These are phyloP conservation scores for Zosterops pallidus DNA, from an alignment of 2,113 vertebrate species.

Conservation along the genomic window DNA sequence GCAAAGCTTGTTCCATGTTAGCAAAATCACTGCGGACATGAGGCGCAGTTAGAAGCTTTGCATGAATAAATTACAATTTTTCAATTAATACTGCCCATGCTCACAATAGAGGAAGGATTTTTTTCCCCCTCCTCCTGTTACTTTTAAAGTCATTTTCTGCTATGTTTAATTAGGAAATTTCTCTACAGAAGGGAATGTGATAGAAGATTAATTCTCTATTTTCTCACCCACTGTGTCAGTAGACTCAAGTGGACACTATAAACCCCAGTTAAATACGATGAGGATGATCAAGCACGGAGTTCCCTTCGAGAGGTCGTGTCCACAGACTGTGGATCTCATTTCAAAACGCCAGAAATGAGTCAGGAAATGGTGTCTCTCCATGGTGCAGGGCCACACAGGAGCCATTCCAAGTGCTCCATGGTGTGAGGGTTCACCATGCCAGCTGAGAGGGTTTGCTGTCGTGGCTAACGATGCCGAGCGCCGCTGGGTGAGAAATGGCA, in stretches of 20 bases:
- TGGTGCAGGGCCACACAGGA: neutral
- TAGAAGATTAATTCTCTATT: constrained; percentile 63
- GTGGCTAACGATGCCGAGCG: neutral
- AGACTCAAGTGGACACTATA: constrained; percentile 65
- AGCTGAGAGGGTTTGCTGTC: neutral
- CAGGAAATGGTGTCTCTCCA: neutral
- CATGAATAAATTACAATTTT: constrained; percentile 48
- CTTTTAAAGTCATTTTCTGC: constrained; percentile 55
- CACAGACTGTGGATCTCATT: constrained; percentile 43
- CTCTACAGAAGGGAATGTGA: constrained; percentile 57
- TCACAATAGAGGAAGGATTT: neutral
- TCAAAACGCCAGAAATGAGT: neutral
- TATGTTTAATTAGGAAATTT: constrained; percentile 68
- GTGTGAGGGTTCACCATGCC: neutral
- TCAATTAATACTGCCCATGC: constrained; percentile 33
- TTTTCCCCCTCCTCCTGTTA: neutral
- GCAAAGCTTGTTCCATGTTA: neutral
- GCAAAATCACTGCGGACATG: neutral
- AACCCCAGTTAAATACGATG: constrained; percentile 67
- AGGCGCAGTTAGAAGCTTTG: neutral
- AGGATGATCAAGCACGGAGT: constrained; percentile 33
- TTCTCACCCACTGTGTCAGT: constrained; percentile 49
- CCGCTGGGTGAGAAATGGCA: neutral
- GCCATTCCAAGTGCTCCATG: neutral
- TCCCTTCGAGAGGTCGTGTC: constrained; percentile 39